Percentiles rank a stretch among this genome's conserved stretches.
Conservation (phyloP, 2,113 vertebrate genomes). For the Cynopterus brachyotis region DNA sequence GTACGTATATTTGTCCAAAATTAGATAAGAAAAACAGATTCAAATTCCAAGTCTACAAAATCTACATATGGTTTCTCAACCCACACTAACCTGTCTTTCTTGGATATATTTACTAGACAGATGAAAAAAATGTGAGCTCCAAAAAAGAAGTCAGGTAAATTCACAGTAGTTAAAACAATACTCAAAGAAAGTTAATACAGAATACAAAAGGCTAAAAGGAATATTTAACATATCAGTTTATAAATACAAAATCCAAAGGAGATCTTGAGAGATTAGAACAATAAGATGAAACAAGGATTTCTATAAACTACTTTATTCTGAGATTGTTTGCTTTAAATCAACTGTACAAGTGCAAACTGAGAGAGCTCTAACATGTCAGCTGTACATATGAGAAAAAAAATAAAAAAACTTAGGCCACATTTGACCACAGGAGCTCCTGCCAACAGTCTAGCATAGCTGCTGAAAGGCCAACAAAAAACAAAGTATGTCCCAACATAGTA, state of each 20-base stretch:
- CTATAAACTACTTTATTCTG: background rate
- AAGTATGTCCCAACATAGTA: background rate
- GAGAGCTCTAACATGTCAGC: background rate
- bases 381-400: background rate
- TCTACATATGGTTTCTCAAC: background rate
- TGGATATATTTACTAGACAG: background rate
- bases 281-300: conserved; percentile 1
- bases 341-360: background rate
- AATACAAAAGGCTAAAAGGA: background rate
- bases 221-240: background rate
- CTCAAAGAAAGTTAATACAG: background rate
- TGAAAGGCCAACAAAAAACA: background rate
- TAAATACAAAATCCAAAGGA: conserved; percentile 41
- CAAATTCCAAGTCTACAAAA: background rate
- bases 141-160: conserved; percentile 13
- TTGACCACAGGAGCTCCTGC: background rate
- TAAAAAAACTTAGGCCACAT: background rate
- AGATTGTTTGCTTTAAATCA: background rate
- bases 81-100: background rate
- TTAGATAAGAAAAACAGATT: background rate
- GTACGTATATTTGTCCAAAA: background rate
- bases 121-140: background rate
- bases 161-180: conserved; percentile 4
- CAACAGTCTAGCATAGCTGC: background rate
- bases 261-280: background rate